Base-by-base conservation (phyloP, 1,140 invertebrate species). In the Andrena cerasifolii region DNA sequence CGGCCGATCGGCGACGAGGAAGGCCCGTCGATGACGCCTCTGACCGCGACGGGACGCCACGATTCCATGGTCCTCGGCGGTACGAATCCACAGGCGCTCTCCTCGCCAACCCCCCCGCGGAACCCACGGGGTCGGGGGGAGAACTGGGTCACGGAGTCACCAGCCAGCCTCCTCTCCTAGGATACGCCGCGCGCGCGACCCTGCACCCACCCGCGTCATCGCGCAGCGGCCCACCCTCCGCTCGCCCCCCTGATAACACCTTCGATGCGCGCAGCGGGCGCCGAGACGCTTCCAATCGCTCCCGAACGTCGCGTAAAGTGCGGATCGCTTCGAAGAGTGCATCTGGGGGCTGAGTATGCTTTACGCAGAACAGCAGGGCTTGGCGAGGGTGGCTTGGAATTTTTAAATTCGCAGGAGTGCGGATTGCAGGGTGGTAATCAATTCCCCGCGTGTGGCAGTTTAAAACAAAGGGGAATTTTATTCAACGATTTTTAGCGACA, bases 81-180 rank as follows among this genome's bases (percentile, higher is more conserved):
- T 43, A 33, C 68, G 70, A 54, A 79, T 82, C 43, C 51, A 63
- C 45, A 3, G n/a, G 10, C 36, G 36, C 36, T 40, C n/a, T 40
- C 36, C 36, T 40, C 36, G 36, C 36, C 36, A n/a, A n/a, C n/a
- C 36, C 36, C 49, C 26, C 53, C n/a, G 26, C 14, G n/a, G n/a
- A n/a, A n/a, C 12, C 45, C 18, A n/a, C 28, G n/a, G 26, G 36
- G 28, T 36, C 62, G 54, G 26, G 70, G 36, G 59, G 72, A n/a
- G n/a, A 80, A 80, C 61, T 80, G 47, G 81, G 81, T 83, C 81
- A 83, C 78, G 12, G 59, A 78, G 75, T 62, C 40, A 78, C 36
- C 61, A 75, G 51, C 72, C 51, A 76, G 51, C 51, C 18, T 16
- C 59, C 58, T 33, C 28, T 43, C 18, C 43, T 18, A 5, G 16